Conservation (phyloP, 1,140 invertebrate genomes). For the Caenorhabditis briggsae region DNA sequence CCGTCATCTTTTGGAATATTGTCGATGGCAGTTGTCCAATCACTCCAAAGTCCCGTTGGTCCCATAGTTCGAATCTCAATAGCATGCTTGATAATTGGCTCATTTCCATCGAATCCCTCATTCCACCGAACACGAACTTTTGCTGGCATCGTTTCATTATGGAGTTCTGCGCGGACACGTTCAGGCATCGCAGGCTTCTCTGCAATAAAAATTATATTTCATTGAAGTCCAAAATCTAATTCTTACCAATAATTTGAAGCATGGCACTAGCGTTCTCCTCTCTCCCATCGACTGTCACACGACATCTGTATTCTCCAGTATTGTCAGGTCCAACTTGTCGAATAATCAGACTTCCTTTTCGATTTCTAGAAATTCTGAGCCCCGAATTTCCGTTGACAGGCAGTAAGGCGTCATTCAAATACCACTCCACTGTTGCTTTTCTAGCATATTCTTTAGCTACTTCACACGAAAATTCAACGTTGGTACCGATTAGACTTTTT, state of each 20-base stretch:
- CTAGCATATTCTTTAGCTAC: conserved; percentile 66
- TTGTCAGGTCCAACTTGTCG: conserved; percentile 77
- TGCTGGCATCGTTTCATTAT: conserved; percentile 81
- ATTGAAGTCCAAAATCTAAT: conserved; percentile 28
- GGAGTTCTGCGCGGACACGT: conserved; percentile 85
- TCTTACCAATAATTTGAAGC: conserved; percentile 70
- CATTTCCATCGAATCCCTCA: conserved; percentile 95
- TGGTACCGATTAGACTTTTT: conserved; percentile 74
- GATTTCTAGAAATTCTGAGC: conserved; percentile 69
- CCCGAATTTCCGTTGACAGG: conserved; percentile 66
- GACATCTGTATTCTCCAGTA: conserved; percentile 74
- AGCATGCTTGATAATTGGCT: conserved; percentile 91
- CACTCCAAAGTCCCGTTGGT: conserved; percentile 71
- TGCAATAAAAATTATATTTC: conserved; percentile 67
- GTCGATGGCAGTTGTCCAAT: conserved; percentile 88
- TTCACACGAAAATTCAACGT: conserved; percentile 75
- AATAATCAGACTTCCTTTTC: conserved; percentile 73
- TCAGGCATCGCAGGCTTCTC: conserved; percentile 93
- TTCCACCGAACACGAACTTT: conserved; percentile 89
- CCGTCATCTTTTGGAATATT: conserved; percentile 85
- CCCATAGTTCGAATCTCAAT: conserved; percentile 88
- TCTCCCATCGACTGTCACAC: conserved; percentile 64
- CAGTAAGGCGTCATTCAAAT: conserved; percentile 70
- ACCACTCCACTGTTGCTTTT: conserved; percentile 67
- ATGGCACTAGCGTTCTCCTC: conserved; percentile 69